Percentiles rank a stretch among this genome's conserved stretches.
Evolutionary conservation across 2,113 vertebrate species (phyloP).

Genomic region (Antechinus stuartii): DNA sequence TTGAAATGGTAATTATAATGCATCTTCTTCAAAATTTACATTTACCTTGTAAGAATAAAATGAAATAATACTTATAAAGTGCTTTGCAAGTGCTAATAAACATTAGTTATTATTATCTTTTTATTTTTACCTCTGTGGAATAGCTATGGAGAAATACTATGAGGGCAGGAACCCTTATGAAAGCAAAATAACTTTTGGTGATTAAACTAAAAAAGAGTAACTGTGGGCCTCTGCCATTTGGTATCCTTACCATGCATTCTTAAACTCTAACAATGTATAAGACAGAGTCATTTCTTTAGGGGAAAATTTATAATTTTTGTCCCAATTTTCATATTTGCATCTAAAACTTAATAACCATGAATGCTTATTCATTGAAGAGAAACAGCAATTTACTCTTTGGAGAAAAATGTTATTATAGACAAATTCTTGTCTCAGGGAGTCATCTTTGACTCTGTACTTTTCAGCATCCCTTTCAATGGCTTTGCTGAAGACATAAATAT

Average conservation of each 20-base stretch:
- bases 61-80: too few relatives aligned
- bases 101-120: too few relatives aligned
- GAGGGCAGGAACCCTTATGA: slow-evolving; percentile 6
- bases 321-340: neutral
- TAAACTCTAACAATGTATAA: slow-evolving; percentile 27
- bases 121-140: slow-evolving; percentile 25
- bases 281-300: neutral
- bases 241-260: slow-evolving; percentile 55
- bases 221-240: neutral
- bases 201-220: slow-evolving; percentile 22
- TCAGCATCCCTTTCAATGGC: too few relatives aligned
- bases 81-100: too few relatives aligned
- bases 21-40: slow-evolving; percentile 17
- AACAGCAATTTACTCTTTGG: slow-evolving; percentile 46
- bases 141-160: neutral
- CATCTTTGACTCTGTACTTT: too few relatives aligned
- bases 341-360: slow-evolving; percentile 59
- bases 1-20: neutral
- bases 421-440: neutral
- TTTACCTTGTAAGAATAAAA: neutral
- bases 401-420: slow-evolving; percentile 43
- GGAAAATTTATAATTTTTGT: slow-evolving; percentile 55
- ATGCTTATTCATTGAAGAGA: slow-evolving; percentile 66
- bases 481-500: too few relatives aligned
- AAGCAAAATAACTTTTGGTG: slow-evolving; percentile 36